Evolutionary conservation across 2,113 vertebrate genomes (phyloP).

Genomic region (Dunckerocampus dactyliophorus): DNA sequence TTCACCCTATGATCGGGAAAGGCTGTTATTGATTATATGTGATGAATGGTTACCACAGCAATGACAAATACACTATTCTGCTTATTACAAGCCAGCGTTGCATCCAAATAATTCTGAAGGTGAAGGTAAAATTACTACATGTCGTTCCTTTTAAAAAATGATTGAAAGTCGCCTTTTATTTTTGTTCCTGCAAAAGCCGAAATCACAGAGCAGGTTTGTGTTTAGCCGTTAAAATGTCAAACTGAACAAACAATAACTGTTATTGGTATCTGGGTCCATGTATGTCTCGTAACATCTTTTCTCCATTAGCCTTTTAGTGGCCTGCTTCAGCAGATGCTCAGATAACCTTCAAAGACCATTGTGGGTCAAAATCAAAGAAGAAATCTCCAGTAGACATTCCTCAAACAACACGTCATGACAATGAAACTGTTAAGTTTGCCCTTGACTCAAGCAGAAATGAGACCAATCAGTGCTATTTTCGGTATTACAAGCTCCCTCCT

Average conservation of each 20-base stretch:
- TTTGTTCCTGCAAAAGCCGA: neutral
- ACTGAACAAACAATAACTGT: constrained; percentile 4
- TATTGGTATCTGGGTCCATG: neutral
- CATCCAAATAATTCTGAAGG: neutral
- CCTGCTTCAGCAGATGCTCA: constrained; percentile 25
- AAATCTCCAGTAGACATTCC: constrained; percentile 47
- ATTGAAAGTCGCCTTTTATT: neutral
- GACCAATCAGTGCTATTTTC: constrained; percentile 52
- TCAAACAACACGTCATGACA: constrained; percentile 31
- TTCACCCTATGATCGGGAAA: neutral
- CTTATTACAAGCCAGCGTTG: neutral
- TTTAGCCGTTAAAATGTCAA: neutral
- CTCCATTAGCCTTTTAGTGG: neutral
- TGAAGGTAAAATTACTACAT: neutral
- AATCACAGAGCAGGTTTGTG: constrained; percentile 2
- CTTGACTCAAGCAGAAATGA: constrained; percentile 24
- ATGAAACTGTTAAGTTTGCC: constrained; percentile 27
- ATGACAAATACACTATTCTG: neutral
- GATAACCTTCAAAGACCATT: constrained; percentile 40
- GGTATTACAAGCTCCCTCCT: constrained; percentile 42
- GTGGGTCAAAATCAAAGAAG: constrained; percentile 24
- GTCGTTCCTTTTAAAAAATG: too few relatives aligned
- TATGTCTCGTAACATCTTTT: neutral
- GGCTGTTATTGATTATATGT: neutral
- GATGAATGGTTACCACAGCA: neutral